Evolutionary conservation across 2,797 vertebrate species (phyloP), one percentile per base, ranked within the genome.

Genomic region (Florisuga fusca): DNA sequence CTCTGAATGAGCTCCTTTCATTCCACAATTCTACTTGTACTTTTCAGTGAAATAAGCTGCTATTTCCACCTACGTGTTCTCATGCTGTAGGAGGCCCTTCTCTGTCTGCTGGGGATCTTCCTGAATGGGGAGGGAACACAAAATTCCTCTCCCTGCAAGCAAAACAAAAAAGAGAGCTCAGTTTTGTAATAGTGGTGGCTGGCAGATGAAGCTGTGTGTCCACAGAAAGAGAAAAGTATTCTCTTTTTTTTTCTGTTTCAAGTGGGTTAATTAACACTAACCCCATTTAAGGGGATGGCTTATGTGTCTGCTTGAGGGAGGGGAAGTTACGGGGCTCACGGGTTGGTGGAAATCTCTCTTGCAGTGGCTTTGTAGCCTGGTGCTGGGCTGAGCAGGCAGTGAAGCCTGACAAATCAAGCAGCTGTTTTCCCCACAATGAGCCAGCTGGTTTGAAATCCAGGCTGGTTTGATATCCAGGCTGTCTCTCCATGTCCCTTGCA

Each of bases 381-480:
- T 61, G 84, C 61, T 58, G 75, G 61, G 58, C 76, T 89, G 84
- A 55, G 43, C 51, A n/a, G 76, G 82, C 88, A 66, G 1, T 31
- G 87, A 62, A 85, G 91, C 89, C 87, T 93, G 89, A 84, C 90
- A 92, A 91, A 89, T 78, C 58, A 38, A 91, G 94, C 94, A 96
- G 92, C 95, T 96, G 94, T 89, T 92, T 87, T 76, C 78, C 79
- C 72, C 90, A 91, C 89, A 91, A 88, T 26, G 20, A 92, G 75
- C 93, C 92, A 95, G 94, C 95, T 95, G 96, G 81, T 89, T 96
- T 43, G 81, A 77, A 85, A 89, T 25, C 57, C 84, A 64, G 81
- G 34, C 90, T 91, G 78, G 81, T 89, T 96, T 43, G 81, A 77
- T 83, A 89, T 25, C 57, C 87, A 68, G 81, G 34, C 90, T 91